Evolutionary conservation across 2,888 invertebrate species (phyloP).

Genomic region (Apamea anceps): DNA sequence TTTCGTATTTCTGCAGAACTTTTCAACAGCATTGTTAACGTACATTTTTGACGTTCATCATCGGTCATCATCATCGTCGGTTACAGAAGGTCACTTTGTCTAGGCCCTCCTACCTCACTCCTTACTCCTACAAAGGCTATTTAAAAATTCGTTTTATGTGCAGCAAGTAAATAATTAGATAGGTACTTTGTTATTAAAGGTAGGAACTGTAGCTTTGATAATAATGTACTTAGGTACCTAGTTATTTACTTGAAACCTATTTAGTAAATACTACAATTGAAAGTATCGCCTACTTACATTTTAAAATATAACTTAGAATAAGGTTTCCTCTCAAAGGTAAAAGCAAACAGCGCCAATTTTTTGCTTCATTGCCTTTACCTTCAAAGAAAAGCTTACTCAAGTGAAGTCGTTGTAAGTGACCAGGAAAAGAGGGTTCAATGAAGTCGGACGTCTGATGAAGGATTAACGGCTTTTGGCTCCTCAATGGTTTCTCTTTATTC

Average conservation of each 20-base stretch:
- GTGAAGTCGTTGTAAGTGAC: slow-evolving; percentile 41
- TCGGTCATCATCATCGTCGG: neutral
- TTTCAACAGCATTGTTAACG: neutral
- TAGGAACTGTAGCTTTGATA: neutral
- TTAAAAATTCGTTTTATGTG: too few relatives aligned
- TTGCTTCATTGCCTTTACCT: slow-evolving; percentile 26
- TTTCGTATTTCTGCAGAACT: neutral
- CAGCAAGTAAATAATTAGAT: neutral
- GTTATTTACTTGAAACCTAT: too few relatives aligned
- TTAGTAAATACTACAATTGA: neutral
- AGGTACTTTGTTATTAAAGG: neutral
- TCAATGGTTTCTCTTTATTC: slow-evolving; percentile 11
- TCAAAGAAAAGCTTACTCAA: slow-evolving; percentile 43
- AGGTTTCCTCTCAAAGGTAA: neutral
- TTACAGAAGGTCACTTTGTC: neutral
- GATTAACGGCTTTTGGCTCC: slow-evolving; percentile 6
- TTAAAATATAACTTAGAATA: neutral
- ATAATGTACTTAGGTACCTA: too few relatives aligned
- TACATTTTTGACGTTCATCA: neutral
- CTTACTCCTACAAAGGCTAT: neutral
- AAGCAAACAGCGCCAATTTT: slow-evolving; percentile 18
- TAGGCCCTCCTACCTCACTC: neutral
- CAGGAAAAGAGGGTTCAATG: slow-evolving; percentile 46
- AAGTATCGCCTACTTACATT: neutral
- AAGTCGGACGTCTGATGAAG: slow-evolving; percentile 46